These are phyloP conservation scores for Trichomycterus rosablanca DNA, from an alignment of 2,113 vertebrate species.

Conservation along the genomic window DNA sequence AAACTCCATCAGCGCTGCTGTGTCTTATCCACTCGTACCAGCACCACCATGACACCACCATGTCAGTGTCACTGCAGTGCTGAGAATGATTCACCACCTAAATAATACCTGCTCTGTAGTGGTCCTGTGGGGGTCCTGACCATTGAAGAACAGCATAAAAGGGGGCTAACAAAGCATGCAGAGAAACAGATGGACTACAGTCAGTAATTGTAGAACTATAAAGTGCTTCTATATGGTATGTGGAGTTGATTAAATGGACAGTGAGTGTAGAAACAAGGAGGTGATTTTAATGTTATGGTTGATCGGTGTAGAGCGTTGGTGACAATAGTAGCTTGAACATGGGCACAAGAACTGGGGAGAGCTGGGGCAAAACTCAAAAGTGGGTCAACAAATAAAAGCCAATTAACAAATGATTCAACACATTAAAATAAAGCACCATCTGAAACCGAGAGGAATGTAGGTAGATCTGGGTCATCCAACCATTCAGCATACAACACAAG, in stretches of 20 bases:
- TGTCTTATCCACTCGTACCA: too few species aligned
- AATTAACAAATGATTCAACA: conserved; percentile 44
- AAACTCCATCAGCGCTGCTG: too few species aligned
- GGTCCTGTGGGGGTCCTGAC: too few species aligned
- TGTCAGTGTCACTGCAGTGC: too few species aligned
- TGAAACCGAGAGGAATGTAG: conserved; percentile 9
- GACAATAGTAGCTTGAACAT: conserved; percentile 41
- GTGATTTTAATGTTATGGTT: conserved; percentile 8
- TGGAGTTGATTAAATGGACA: conserved; percentile 8
- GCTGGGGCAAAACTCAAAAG: conserved; percentile 43
- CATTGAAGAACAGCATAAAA: too few species aligned
- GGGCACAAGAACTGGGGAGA: conserved; percentile 48
- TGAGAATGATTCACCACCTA: too few species aligned
- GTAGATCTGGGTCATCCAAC: conserved; percentile 17
- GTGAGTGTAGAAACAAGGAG: too few species aligned
- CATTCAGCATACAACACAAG: background rate
- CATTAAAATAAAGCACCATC: conserved; percentile 32
- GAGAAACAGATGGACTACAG: too few species aligned
- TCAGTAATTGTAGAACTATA: background rate
- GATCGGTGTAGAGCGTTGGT: conserved; percentile 14
- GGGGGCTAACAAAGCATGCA: too few species aligned
- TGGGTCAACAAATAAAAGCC: conserved; percentile 56
- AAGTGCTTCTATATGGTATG: background rate
- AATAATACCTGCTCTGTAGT: too few species aligned
- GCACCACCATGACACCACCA: too few species aligned